Evolutionary conservation across 2,797 vertebrate genomes (phyloP).

Genomic region (Coranthus polyacanthus): DNA sequence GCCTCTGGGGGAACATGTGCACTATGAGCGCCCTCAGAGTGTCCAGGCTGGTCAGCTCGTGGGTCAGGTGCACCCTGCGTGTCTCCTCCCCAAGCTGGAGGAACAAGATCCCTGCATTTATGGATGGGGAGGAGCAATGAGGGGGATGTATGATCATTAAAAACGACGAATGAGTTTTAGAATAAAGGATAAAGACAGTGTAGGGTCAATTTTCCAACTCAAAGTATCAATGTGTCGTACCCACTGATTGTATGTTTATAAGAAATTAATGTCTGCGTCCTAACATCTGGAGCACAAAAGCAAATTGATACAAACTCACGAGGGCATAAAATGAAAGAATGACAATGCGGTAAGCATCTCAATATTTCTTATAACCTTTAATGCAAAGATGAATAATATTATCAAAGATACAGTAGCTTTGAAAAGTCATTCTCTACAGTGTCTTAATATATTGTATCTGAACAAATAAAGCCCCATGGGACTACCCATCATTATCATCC

Average conservation of each 20-base stretch:
- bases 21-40: slow-evolving; percentile 97
- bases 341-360: not conserved
- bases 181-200: slow-evolving; percentile 36
- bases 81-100: slow-evolving; percentile 98
- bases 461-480: slow-evolving; percentile 1
- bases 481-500: slow-evolving; percentile 8
- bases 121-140: slow-evolving; percentile 60
- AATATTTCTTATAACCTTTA: not conserved
- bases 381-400: not conserved
- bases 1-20: slow-evolving; percentile 99
- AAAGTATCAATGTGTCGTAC: no score
- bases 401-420: not conserved
- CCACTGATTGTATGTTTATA: no score
- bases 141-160: slow-evolving; percentile 28
- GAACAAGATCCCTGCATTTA: slow-evolving; percentile 92
- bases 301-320: no score
- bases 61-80: slow-evolving; percentile 95
- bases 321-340: not conserved
- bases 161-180: slow-evolving; percentile 18
- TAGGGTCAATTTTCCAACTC: slow-evolving; percentile 9
- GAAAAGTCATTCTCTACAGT: not conserved
- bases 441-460: slow-evolving; percentile 2
- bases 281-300: no score
- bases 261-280: no score
- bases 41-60: slow-evolving; percentile 98